Conservation (phyloP, 2,113 vertebrate genomes). For the Rhabdomys dilectus region DNA sequence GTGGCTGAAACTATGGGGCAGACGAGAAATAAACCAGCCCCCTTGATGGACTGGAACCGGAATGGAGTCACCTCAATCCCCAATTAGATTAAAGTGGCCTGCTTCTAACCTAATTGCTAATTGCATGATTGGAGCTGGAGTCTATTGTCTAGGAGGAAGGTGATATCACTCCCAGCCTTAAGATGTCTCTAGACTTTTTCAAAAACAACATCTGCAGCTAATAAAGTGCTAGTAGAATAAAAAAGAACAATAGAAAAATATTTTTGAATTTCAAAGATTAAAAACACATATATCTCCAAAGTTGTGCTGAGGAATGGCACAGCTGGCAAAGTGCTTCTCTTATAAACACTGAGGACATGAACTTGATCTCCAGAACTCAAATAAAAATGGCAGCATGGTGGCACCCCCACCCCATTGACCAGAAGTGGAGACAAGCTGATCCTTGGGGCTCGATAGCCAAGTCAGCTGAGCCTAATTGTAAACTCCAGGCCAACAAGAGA, state of each 20-base stretch:
- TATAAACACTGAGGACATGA: neutral
- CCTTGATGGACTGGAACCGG: neutral
- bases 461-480: neutral
- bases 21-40: constrained; percentile 52
- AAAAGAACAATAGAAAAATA: constrained; percentile 31
- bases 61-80: neutral
- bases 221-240: constrained; percentile 7
- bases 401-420: too few relatives aligned
- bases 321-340: neutral
- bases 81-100: constrained; percentile 57
- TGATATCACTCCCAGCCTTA: constrained; percentile 17
- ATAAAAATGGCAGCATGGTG: neutral
- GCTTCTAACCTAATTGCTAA: constrained; percentile 63
- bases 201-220: constrained; percentile 47
- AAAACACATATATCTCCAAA: neutral
- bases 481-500: neutral
- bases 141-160: constrained; percentile 31
- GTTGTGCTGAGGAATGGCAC: neutral
- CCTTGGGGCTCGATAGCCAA: neutral
- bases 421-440: neutral
- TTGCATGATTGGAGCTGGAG: constrained; percentile 18
- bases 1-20: neutral
- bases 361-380: neutral
- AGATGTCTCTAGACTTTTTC: neutral
- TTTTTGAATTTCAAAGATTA: constrained; percentile 6